phyloP scores from a whole-genome alignment of 2,797 vertebrate genomes.

The Onychomys torridus region DNA sequence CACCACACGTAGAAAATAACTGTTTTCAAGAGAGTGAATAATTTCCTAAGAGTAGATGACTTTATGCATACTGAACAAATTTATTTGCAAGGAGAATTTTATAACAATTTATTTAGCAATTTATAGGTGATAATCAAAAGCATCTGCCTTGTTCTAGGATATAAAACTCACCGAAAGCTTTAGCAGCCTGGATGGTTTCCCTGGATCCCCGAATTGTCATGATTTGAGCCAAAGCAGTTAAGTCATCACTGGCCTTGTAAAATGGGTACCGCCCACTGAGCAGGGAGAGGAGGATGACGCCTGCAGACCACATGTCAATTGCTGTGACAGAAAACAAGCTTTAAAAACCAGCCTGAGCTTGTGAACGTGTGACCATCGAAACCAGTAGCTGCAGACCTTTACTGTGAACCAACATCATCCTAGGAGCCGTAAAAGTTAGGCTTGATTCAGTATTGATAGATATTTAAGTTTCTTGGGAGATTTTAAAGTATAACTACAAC shows the following conservation, averaged over 20 bases:
- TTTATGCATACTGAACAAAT: slow-evolving; percentile 27
- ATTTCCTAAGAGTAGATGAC: slow-evolving; percentile 46
- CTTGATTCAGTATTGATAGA: too few species aligned
- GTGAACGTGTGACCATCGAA: slow-evolving; percentile 19
- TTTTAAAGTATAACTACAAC: slow-evolving; percentile 3
- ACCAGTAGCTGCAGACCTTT: slow-evolving; percentile 3
- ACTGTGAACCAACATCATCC: neutral
- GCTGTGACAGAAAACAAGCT: slow-evolving; percentile 89
- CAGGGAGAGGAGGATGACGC: slow-evolving; percentile 96
- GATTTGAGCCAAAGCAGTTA: slow-evolving; percentile 97
- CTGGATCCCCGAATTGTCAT: slow-evolving; percentile 97
- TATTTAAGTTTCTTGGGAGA: neutral
- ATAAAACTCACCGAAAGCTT: slow-evolving; percentile 92
- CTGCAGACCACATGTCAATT: slow-evolving; percentile 98
- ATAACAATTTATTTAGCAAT: slow-evolving; percentile 55
- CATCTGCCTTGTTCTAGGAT: slow-evolving; percentile 72
- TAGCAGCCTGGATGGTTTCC: slow-evolving; percentile 95
- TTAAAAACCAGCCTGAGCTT: slow-evolving; percentile 59
- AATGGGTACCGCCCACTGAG: slow-evolving; percentile 98
- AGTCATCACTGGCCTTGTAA: slow-evolving; percentile 98
- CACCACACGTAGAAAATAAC: too few species aligned
- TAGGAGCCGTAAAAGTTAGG: slow-evolving; percentile 19
- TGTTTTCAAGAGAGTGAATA: slow-evolving; percentile 43
- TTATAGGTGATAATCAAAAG: slow-evolving; percentile 58
- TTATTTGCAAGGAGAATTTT: slow-evolving; percentile 62